Base-by-base conservation (phyloP, 2,888 invertebrate genomes). In the Nycteola revayana region DNA sequence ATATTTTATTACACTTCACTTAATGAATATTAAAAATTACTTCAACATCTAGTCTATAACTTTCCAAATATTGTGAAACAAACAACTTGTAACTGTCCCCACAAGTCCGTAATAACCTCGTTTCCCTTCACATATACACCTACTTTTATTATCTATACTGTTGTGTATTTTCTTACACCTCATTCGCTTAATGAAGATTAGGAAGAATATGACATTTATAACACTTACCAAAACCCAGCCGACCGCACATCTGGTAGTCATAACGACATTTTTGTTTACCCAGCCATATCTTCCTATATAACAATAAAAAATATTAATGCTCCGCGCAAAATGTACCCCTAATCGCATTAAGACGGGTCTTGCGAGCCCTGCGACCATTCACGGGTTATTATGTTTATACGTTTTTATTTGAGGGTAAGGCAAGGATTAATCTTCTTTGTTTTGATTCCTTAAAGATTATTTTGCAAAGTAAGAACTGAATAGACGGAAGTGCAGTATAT, bases 221-320 rank as follows among this genome's bases (percentile, higher is more conserved):
- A 14, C 14, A 14, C 14, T 14, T 14, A 14, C 3, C 14, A 14
- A 21, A 21, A 21, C 21, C 7, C 21, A 21, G 21, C 21, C 21
- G 21, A 34, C 53, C 46, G 50, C 44, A 57, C 78, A 73, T 79
- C 80, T 80, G 78, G 62, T 60, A 35, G 50, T 66, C 70, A 62
- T 75, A 75, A 77, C 73, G 74, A 49, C 39, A 27, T 38, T 72
- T 75, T 79, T 84, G 84, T 85, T 81, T 83, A 75, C 75, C 75
- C 75, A 76, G 66, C 73, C 82, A 75, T 82, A 78, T 75, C 82
- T 72, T 71, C 68, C 61, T 63, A 60, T 58, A 74, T 67, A 74
- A 77, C 66, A 79, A 82, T 85, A 85, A 85, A 85, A 85, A 85
- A 84, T 80, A 86, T 85, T 86, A 83, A 84, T 85, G 84, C 66